Conservation (phyloP, 2,113 vertebrate species). For the Platycercus adscitus region DNA sequence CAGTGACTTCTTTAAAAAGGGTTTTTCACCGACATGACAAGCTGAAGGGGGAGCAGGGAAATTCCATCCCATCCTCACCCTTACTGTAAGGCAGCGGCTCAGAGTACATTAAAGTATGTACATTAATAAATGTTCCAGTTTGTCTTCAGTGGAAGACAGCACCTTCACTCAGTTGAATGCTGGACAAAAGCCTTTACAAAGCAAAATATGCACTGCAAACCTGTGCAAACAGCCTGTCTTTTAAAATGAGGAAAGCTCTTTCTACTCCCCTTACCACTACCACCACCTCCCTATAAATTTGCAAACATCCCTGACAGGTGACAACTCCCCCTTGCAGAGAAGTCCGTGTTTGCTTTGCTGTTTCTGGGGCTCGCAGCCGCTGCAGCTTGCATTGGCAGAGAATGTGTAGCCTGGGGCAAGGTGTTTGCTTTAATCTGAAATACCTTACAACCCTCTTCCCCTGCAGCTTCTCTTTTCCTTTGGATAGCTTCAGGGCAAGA, state of each 20-base stretch:
- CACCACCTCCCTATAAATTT: constrained; percentile 72
- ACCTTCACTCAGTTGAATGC: constrained; percentile 11
- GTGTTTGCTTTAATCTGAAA: constrained; percentile 89
- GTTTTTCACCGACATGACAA: background rate
- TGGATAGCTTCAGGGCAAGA: constrained; percentile 68
- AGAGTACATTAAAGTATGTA: constrained; percentile 1
- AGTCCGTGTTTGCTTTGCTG: constrained; percentile 77
- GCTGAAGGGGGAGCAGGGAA: background rate
- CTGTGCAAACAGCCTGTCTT: constrained; percentile 76
- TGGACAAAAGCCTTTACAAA: constrained; percentile 67
- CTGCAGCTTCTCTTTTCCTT: constrained; percentile 62
- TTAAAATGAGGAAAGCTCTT: constrained; percentile 72
- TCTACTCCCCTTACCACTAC: constrained; percentile 59
- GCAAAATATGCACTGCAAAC: constrained; percentile 71
- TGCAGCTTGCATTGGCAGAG: constrained; percentile 69
- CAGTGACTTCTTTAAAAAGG: background rate
- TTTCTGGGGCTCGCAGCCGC: constrained; percentile 70
- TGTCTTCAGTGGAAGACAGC: constrained; percentile 32
- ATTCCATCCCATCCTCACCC: constrained; percentile 33
- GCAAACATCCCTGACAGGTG: constrained; percentile 79
- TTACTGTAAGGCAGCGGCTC: constrained; percentile 17
- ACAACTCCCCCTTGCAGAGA: constrained; percentile 73
- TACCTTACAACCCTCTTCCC: constrained; percentile 79
- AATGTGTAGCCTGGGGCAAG: constrained; percentile 83
- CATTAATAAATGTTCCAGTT: constrained; percentile 49